Percentiles rank a stretch among this genome's conserved stretches.
Conservation (phyloP, 2,113 vertebrate species). For the Phaetusa simplex region DNA sequence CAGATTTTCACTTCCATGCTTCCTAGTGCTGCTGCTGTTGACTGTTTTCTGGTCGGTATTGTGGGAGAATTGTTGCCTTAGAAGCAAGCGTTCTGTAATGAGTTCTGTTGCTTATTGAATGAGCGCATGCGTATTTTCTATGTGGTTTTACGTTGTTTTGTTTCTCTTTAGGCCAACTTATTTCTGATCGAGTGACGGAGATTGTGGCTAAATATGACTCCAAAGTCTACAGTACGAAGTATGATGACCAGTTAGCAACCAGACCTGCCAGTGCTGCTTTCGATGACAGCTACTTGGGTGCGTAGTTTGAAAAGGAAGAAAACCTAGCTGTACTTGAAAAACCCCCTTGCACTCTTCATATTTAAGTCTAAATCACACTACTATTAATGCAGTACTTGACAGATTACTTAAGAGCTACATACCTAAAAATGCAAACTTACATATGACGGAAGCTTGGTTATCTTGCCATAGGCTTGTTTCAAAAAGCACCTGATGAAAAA, state of each 20-base stretch:
- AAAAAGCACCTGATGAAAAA: background rate
- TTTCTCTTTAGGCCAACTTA: slow-evolving; percentile 85
- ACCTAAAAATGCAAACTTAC: background rate
- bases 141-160: background rate
- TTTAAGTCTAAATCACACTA: background rate
- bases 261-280: slow-evolving; percentile 85
- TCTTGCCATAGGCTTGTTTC: background rate
- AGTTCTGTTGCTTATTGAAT: background rate
- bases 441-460: background rate
- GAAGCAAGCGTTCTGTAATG: background rate
- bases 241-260: slow-evolving; percentile 83
- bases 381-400: background rate
- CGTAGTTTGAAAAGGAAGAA: background rate
- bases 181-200: slow-evolving; percentile 90
- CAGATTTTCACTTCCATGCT: background rate
- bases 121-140: background rate
- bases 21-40: background rate
- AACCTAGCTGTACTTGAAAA: background rate
- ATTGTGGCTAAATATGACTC: slow-evolving; percentile 80
- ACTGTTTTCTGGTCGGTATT: rapidly evolving
- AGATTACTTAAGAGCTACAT: background rate
- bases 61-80: background rate
- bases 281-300: slow-evolving; percentile 97
- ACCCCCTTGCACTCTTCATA: background rate
- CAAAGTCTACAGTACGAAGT: slow-evolving; percentile 74